A percentile compares a stretch with the other conserved stretches of the same genome.
phyloP scores from a whole-genome alignment of 2,797 vertebrate species.

The Spea hammondii region DNA sequence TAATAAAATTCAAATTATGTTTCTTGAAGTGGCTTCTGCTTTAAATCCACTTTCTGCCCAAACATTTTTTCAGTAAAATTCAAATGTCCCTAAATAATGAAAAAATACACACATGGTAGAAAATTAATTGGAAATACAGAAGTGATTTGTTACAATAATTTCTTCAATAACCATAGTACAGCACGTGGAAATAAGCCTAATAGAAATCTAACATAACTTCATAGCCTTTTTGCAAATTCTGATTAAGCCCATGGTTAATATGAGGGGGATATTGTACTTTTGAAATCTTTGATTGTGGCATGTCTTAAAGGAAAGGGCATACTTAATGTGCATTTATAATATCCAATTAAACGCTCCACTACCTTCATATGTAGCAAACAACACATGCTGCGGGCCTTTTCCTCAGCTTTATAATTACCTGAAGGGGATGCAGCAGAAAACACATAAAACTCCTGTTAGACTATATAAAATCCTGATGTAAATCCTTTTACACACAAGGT shows the following conservation, averaged over 20 bases:
- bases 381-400: conserved; percentile 19
- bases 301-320: conserved; percentile 21
- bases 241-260: conserved; percentile 2
- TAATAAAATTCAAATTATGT: conserved; percentile 41
- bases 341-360: conserved; percentile 47
- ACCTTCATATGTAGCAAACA: conserved; percentile 38
- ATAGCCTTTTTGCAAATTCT: conserved; percentile 11
- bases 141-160: conserved; percentile 12
- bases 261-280: conserved; percentile 28
- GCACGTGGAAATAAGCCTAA: conserved; percentile 8
- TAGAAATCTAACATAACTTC: conserved; percentile 17
- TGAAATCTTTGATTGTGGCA: conserved; percentile 8
- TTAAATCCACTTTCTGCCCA: conserved; percentile 53
- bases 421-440: conserved; percentile 5
- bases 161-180: not conserved
- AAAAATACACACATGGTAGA: too few species aligned
- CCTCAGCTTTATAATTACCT: conserved; percentile 25
- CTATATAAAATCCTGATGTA: too few species aligned
- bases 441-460: not conserved
- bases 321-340: conserved; percentile 40
- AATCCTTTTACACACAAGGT: too few species aligned
- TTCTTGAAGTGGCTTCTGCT: conserved; percentile 54
- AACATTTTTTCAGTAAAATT: conserved; percentile 23
- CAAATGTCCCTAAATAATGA: too few species aligned
- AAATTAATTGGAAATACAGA: not conserved